A percentile compares a stretch with the other conserved stretches of the same genome.
These are phyloP conservation scores for Odontophorus gujanensis DNA, from an alignment of 2,113 vertebrate species.

Conservation along the genomic window DNA sequence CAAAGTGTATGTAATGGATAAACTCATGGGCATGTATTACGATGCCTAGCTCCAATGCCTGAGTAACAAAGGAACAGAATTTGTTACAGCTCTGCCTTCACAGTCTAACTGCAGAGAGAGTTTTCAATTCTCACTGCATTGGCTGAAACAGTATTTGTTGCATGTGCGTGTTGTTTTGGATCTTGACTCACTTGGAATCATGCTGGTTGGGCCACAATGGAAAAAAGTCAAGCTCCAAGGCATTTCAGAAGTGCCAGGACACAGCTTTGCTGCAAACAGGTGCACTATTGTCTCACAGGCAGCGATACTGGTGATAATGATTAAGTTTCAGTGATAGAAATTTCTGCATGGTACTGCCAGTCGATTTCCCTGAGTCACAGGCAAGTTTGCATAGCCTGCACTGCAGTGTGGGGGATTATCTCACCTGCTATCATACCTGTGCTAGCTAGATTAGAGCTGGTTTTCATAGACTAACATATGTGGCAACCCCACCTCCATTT, in stretches of 20 bases:
- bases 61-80: neutral
- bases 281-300: neutral
- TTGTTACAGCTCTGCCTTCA: neutral
- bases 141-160: neutral
- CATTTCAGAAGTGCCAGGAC: neutral
- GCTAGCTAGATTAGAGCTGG: neutral
- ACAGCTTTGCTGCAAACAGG: neutral
- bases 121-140: neutral
- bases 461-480: conserved; percentile 6
- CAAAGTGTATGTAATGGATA: neutral
- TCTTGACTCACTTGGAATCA: neutral
- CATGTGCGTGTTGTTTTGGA: neutral
- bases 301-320: neutral
- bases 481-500: neutral
- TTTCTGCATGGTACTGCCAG: conserved; percentile 6
- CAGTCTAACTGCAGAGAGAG: neutral
- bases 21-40: neutral
- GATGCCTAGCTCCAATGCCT: neutral
- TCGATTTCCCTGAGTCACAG: conserved; percentile 11
- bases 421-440: neutral
- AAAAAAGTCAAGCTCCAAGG: neutral
- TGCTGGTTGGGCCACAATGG: neutral
- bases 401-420: neutral
- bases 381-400: neutral
- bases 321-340: conserved; percentile 24